Percentiles rank a stretch among this genome's conserved stretches.
phyloP scores from a whole-genome alignment of 1,140 invertebrate genomes.

The Drosophila pachea region DNA sequence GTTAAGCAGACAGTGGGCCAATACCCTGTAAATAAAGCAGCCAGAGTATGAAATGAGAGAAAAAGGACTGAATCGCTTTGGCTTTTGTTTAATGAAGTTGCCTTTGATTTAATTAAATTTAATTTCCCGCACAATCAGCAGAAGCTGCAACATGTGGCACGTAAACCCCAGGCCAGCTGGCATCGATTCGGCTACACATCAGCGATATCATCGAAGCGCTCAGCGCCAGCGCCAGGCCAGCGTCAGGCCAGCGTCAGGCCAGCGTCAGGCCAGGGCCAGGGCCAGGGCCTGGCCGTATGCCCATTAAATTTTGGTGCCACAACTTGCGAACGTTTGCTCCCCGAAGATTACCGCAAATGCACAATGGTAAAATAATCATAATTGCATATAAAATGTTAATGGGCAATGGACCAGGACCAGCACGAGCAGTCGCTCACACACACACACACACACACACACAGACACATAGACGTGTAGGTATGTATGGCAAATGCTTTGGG shows the following conservation, averaged over 20 bases:
- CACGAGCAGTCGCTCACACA: constrained; percentile 10
- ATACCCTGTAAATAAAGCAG: no score
- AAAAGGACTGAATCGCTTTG: no score
- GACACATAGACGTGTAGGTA: background rate
- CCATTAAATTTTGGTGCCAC: constrained; percentile 59
- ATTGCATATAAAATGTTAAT: constrained; percentile 78
- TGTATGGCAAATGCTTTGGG: constrained; percentile 23
- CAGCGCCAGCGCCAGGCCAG: constrained; percentile 24
- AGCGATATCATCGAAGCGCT: constrained; percentile 17
- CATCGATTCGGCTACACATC: constrained; percentile 4
- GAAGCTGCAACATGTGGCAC: constrained; percentile 34
- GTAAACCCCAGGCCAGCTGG: background rate
- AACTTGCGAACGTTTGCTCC: constrained; percentile 67
- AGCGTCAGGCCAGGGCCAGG: constrained; percentile 16
- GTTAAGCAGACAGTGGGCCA: no score
- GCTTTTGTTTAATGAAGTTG: background rate
- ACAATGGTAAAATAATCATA: constrained; percentile 77
- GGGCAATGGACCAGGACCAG: constrained; percentile 61
- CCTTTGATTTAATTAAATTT: constrained; percentile 35
- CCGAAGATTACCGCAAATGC: constrained; percentile 75
- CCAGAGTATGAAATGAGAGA: no score
- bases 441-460: background rate
- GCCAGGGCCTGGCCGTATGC: constrained; percentile 26
- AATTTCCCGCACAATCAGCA: constrained; percentile 21
- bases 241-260: no score